A percentile compares a stretch with the other conserved stretches of the same genome.
These are phyloP conservation scores for Bos indicus DNA, from an alignment of 2,113 vertebrate species.

Conservation along the genomic window DNA sequence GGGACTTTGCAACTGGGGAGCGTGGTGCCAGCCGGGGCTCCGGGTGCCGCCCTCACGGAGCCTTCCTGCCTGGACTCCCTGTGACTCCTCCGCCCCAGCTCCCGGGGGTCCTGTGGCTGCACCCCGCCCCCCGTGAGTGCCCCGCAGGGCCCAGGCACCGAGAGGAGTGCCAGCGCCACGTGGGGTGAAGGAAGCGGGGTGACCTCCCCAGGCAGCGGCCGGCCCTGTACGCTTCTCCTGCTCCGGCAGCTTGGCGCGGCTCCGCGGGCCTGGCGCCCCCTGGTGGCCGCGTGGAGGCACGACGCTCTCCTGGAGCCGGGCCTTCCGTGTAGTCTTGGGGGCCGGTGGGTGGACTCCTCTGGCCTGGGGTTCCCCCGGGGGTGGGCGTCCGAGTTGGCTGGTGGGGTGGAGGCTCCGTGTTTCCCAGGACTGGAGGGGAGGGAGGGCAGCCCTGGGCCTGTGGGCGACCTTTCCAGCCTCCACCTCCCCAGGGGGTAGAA, in stretches of 20 bases:
- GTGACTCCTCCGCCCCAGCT: background rate
- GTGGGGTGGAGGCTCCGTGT: background rate
- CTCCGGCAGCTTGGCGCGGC: background rate
- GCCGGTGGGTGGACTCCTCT: background rate
- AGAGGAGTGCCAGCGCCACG: background rate
- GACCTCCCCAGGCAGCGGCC: background rate
- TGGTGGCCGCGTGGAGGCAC: background rate
- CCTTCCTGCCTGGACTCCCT: background rate
- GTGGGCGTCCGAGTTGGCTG: background rate
- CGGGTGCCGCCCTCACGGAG: background rate
- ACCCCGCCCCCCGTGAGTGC: background rate
- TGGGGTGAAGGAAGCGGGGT: background rate
- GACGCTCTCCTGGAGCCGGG: background rate
- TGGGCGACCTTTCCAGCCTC: background rate
- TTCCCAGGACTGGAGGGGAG: background rate
- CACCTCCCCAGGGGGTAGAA: background rate
- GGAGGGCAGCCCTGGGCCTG: background rate
- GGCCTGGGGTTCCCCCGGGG: accelerated
- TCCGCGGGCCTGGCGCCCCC: constrained; percentile 27
- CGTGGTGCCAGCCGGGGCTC: background rate
- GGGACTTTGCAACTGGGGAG: background rate
- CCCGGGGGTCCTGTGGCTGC: background rate
- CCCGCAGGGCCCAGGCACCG: accelerated
- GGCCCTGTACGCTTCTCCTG: background rate
- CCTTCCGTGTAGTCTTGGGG: background rate